A percentile compares a stretch with the other conserved stretches of the same genome.
Conservation (phyloP, 2,113 vertebrate species). For the Cheirogaleus medius region DNA sequence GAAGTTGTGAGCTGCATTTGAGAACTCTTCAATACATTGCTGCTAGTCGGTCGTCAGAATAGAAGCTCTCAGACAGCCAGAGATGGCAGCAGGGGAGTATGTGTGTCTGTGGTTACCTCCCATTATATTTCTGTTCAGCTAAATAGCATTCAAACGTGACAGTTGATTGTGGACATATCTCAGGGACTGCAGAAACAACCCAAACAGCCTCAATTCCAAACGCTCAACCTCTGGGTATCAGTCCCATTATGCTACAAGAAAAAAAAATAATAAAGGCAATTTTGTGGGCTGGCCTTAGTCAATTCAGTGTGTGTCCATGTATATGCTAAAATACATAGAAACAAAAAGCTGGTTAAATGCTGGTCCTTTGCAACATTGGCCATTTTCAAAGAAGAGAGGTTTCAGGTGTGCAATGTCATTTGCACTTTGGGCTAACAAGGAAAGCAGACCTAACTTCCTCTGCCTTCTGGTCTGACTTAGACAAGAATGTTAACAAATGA, state of each 20-base stretch:
- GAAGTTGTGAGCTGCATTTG: not conserved
- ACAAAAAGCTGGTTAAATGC: not conserved
- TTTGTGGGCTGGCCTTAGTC: not conserved
- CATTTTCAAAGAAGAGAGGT: not conserved
- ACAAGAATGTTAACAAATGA: not conserved
- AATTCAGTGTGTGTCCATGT: not conserved
- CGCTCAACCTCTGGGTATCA: not conserved
- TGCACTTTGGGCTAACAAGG: not conserved
- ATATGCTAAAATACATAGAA: not conserved
- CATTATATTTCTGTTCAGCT: slow-evolving; percentile 15
- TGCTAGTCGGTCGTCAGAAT: not conserved
- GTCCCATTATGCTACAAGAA: not conserved
- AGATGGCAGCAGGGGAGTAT: not conserved
- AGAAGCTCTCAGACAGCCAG: not conserved
- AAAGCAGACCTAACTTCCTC: not conserved
- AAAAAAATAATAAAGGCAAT: not conserved
- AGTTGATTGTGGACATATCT: not conserved
- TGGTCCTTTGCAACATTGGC: not conserved
- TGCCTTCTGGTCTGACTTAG: not conserved
- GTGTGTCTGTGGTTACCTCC: not conserved
- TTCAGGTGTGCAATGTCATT: not conserved
- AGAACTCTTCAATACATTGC: not conserved
- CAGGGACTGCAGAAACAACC: not conserved
- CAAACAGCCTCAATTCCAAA: not conserved
- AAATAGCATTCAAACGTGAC: slow-evolving; percentile 26